Evolutionary conservation across 2,888 invertebrate species (phyloP).

Genomic region (Campaea margaritaria): DNA sequence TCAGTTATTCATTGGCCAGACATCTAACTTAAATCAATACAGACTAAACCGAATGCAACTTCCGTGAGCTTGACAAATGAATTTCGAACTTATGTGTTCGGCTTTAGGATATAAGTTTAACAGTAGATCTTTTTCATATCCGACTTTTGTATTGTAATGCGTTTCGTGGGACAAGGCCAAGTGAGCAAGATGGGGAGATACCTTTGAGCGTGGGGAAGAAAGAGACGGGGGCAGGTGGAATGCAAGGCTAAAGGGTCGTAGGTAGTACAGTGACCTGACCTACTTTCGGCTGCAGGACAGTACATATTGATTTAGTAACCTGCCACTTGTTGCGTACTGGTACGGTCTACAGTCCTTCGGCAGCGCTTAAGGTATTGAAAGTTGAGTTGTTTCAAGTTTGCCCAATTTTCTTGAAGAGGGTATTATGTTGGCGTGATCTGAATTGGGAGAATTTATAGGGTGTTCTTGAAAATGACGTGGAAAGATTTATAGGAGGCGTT

Average conservation of each 20-base stretch:
- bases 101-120: slow-evolving; percentile 66
- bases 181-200: slow-evolving; percentile 57
- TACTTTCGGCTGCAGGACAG: slow-evolving; percentile 75
- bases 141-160: slow-evolving; percentile 77
- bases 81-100: slow-evolving; percentile 48
- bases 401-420: slow-evolving; percentile 40
- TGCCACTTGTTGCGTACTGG: slow-evolving; percentile 74
- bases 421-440: slow-evolving; percentile 37
- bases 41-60: slow-evolving; percentile 59
- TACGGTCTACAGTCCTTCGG: slow-evolving; percentile 41
- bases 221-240: slow-evolving; percentile 59
- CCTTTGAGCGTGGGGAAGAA: slow-evolving; percentile 45
- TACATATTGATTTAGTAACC: slow-evolving; percentile 81
- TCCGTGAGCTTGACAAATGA: slow-evolving; percentile 40
- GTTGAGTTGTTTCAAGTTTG: slow-evolving; percentile 39
- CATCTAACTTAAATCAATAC: slow-evolving; percentile 63
- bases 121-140: slow-evolving; percentile 64
- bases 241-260: slow-evolving; percentile 80
- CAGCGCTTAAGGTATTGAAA: slow-evolving; percentile 36
- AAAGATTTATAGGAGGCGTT: slow-evolving; percentile 3
- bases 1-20: slow-evolving; percentile 59
- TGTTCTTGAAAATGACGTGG: background rate
- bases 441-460: slow-evolving; percentile 23
- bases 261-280: slow-evolving; percentile 82
- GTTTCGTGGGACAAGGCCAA: slow-evolving; percentile 71